phyloP scores from a whole-genome alignment of 2,797 vertebrate genomes.

The Rhinichthys osculus region DNA sequence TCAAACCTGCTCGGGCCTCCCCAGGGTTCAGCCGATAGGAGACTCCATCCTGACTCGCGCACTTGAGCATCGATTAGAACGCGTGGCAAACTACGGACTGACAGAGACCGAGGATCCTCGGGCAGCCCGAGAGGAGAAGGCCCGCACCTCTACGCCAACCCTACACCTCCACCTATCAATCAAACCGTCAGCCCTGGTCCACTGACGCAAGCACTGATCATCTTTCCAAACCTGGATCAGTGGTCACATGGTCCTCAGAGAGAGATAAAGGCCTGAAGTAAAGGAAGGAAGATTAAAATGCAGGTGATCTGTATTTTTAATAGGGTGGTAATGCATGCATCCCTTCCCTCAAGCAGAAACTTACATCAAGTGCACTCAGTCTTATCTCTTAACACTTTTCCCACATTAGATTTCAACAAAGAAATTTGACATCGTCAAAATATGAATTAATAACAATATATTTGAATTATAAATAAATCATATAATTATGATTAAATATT shows the following conservation, averaged over 20 bases:
- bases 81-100: constrained; percentile 37
- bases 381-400: not conserved
- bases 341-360: constrained; percentile 29
- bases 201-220: constrained; percentile 11
- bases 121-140: constrained; percentile 21
- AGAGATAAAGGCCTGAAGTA: constrained; percentile 24
- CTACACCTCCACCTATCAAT: constrained; percentile 43
- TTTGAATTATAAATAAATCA: not conserved
- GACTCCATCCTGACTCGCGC: constrained; percentile 48
- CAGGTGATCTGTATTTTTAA: constrained; percentile 36
- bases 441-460: not conserved
- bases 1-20: constrained; percentile 58
- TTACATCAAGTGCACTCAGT: constrained; percentile 1
- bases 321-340: constrained; percentile 28
- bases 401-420: not conserved
- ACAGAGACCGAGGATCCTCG: constrained; percentile 50
- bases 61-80: constrained; percentile 60
- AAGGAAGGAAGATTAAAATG: constrained; percentile 45
- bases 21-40: constrained; percentile 45
- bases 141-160: constrained; percentile 33
- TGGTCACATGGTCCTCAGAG: not conserved
- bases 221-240: constrained; percentile 24
- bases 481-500: not conserved
- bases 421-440: not conserved
- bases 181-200: constrained; percentile 15